These are phyloP conservation scores for Gopherus evgoodei DNA, from an alignment of 2,113 vertebrate genomes.

Conservation along the genomic window DNA sequence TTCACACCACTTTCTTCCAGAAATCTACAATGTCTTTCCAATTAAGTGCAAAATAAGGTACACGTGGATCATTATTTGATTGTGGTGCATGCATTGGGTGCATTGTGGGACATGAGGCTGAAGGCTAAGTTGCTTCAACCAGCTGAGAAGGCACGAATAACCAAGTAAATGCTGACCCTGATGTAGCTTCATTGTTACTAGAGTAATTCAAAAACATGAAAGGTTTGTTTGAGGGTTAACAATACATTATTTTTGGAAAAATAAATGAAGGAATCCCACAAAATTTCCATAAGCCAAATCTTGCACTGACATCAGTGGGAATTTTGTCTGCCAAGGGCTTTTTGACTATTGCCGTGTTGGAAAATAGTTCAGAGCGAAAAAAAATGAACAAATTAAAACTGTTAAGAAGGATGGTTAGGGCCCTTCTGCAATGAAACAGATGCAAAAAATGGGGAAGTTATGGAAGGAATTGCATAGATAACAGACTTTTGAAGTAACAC, in stretches of 20 bases:
- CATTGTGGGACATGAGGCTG: neutral
- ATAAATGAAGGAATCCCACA: neutral
- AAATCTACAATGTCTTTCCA: neutral
- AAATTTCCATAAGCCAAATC: neutral
- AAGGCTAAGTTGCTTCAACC: neutral
- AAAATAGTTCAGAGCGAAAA: neutral
- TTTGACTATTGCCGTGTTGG: neutral
- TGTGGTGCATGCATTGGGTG: neutral
- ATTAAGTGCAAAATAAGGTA: neutral
- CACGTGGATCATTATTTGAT: neutral
- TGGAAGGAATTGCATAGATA: neutral
- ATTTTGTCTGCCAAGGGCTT: neutral
- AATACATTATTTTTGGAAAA: neutral
- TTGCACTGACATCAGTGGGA: neutral
- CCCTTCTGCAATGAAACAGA: neutral
- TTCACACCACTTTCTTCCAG: neutral
- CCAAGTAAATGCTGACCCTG: neutral
- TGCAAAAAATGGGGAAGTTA: neutral
- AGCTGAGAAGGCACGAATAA: neutral
- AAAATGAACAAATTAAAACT: neutral
- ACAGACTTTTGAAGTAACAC: neutral
- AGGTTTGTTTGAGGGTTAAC: neutral
- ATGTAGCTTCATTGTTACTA: neutral
- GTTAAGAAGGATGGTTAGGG: neutral
- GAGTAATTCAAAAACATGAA: neutral